Evolutionary conservation across 1,140 invertebrate genomes (phyloP).

Genomic region (Brachionus koreanus): DNA sequence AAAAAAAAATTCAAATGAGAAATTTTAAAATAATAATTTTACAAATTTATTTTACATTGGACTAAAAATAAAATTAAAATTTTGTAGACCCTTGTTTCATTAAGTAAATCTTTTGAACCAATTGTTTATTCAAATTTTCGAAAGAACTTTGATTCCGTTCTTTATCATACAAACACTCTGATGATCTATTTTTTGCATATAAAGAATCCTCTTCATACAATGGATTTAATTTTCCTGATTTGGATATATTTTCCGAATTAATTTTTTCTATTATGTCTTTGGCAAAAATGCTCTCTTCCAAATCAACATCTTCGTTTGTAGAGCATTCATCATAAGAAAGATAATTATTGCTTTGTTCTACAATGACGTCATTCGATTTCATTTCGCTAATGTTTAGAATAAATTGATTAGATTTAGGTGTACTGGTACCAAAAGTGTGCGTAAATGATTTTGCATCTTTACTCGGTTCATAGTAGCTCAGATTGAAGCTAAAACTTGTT

Average conservation of each 20-base stretch:
- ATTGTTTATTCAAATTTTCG: neutral
- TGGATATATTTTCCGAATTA: neutral
- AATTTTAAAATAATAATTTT: neutral
- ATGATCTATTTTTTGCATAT: neutral
- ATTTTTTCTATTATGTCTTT: conserved; percentile 37
- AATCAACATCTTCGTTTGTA: neutral
- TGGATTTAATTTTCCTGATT: conserved; percentile 26
- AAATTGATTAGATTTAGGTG: neutral
- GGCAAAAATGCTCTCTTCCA: neutral
- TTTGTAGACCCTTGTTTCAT: conserved; percentile 12
- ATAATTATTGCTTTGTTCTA: conserved; percentile 7
- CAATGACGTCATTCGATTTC: neutral
- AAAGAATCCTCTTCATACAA: conserved; percentile 28
- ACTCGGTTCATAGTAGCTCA: neutral
- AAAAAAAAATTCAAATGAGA: no score
- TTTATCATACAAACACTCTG: neutral
- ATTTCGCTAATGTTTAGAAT: conserved; percentile 17
- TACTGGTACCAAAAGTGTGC: neutral
- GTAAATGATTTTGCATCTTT: neutral
- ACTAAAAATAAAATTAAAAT: conserved; percentile 25
- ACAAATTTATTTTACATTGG: neutral
- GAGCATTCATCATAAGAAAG: neutral
- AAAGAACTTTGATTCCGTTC: neutral
- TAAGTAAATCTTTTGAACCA: neutral
- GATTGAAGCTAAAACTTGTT: conserved; percentile 14